Percentiles rank a stretch among this genome's conserved stretches.
phyloP scores from a whole-genome alignment of 92 coral and sea anemone genomes.

The Epizoanthus fatuus region DNA sequence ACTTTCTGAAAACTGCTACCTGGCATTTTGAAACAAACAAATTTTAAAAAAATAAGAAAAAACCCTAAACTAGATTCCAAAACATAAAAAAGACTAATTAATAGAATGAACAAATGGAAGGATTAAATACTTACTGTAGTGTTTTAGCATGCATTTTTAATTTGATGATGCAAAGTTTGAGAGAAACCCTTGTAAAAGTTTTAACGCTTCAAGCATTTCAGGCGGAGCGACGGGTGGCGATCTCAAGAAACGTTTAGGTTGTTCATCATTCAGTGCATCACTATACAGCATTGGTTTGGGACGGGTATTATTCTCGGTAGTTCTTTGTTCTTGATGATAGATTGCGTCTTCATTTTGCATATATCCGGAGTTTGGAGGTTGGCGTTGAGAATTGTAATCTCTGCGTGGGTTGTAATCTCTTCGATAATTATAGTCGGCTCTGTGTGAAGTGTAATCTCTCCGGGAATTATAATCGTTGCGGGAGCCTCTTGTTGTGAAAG shows the following conservation, averaged over 20 bases:
- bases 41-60: too few relatives aligned
- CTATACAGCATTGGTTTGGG: conserved; percentile 26
- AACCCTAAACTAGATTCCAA: background rate
- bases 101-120: conserved; percentile 22
- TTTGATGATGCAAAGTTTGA: conserved; percentile 23
- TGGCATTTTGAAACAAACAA: conserved; percentile 7
- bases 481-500: conserved; percentile 15
- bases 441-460: conserved; percentile 10
- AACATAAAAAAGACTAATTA: background rate
- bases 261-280: conserved; percentile 1
- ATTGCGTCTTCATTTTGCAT: background rate
- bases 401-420: conserved; percentile 22
- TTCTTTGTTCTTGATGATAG: conserved; percentile 12
- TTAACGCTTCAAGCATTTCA: conserved; percentile 20
- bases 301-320: conserved; percentile 5
- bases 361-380: conserved; percentile 12
- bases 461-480: conserved; percentile 18
- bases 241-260: conserved; percentile 23
- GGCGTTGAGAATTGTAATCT: background rate
- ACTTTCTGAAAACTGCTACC: background rate
- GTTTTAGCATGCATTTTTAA: conserved; percentile 5
- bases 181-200: conserved; percentile 22
- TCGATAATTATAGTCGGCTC: conserved; percentile 13
- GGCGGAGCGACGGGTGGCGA: conserved; percentile 27
- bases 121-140: conserved; percentile 27